Conservation (phyloP, 2,797 vertebrate species). For the Siniperca obscura region DNA sequence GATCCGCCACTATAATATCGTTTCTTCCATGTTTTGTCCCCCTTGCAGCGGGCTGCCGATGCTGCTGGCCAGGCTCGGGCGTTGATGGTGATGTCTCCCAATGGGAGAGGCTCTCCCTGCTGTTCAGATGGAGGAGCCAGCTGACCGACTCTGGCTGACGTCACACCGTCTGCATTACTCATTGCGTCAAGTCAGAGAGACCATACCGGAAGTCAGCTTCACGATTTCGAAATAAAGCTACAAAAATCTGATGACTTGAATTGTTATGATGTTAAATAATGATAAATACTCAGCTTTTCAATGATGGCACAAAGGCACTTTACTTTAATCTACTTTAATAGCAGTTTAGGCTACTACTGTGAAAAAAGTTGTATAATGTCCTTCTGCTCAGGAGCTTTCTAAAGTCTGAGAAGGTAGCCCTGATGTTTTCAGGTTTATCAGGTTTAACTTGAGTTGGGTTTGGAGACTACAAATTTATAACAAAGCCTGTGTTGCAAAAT, state of each 20-base stretch:
- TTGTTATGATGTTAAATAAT: neutral
- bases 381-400: neutral
- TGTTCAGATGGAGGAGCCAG: constrained; percentile 78
- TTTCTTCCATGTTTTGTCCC: constrained; percentile 47
- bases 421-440: neutral
- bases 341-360: too few relatives aligned
- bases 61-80: constrained; percentile 64
- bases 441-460: neutral
- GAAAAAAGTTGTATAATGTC: neutral
- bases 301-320: neutral
- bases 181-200: constrained; percentile 41
- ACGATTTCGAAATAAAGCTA: constrained; percentile 57
- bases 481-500: neutral
- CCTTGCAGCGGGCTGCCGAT: constrained; percentile 57
- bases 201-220: neutral
- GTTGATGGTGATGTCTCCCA: constrained; percentile 78
- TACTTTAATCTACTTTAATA: too few relatives aligned
- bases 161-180: constrained; percentile 80
- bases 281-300: neutral
- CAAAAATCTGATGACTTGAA: too few relatives aligned
- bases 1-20: constrained; percentile 37
- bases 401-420: neutral
- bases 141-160: constrained; percentile 83
- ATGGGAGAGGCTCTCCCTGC: constrained; percentile 81
- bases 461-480: neutral